These are phyloP conservation scores for Antheraea yamamai DNA, from an alignment of 2,888 invertebrate genomes.

Conservation along the genomic window DNA sequence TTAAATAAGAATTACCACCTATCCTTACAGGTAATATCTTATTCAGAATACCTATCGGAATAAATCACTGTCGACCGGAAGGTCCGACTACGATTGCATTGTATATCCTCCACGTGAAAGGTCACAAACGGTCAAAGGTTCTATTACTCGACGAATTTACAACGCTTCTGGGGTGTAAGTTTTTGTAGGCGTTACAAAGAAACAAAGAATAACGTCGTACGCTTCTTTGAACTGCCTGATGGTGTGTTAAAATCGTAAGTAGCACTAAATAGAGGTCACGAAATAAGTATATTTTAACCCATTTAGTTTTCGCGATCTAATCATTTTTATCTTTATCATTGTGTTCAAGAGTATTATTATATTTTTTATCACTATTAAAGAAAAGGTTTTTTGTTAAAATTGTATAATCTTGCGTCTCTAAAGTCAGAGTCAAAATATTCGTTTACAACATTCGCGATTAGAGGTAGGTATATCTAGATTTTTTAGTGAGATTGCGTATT, in stretches of 20 bases:
- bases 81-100: constrained; percentile 2
- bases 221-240: not conserved
- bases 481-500: not conserved
- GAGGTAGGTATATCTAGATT: not conserved
- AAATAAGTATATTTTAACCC: not conserved
- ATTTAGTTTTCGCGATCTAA: not conserved
- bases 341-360: not conserved
- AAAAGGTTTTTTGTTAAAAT: not conserved
- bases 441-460: not conserved
- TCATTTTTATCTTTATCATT: not conserved
- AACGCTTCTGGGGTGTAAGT: not conserved
- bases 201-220: not conserved
- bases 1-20: not conserved
- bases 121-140: constrained; percentile 4
- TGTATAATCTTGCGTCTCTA: not conserved
- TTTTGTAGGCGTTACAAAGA: not conserved
- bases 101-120: not conserved
- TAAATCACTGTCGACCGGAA: constrained; percentile 8
- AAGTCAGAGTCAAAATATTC: not conserved
- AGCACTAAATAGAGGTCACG: not conserved
- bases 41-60: not conserved
- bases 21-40: not conserved
- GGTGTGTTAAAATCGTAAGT: not conserved
- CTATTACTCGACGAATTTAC: constrained; percentile 1
- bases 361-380: not conserved